A percentile compares a stretch with the other conserved stretches of the same genome.
Evolutionary conservation across 2,888 invertebrate genomes (phyloP).

Genomic region (Sinopyrophorus schimmeli): DNA sequence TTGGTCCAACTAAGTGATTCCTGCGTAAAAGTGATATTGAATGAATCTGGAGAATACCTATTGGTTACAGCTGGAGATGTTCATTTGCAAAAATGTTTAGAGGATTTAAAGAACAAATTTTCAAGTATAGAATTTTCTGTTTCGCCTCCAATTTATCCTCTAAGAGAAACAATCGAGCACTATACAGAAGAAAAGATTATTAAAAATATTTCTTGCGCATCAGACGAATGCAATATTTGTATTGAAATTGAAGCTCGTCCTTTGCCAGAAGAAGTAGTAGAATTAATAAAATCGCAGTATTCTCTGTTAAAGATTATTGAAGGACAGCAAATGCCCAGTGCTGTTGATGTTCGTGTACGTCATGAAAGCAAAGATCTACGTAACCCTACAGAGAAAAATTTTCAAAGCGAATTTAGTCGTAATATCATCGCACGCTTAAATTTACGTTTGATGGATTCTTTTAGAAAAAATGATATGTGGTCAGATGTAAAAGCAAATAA

Average conservation of each 20-base stretch:
- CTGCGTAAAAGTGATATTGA: constrained; percentile 85
- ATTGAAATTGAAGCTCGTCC: constrained; percentile 78
- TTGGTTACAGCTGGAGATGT: constrained; percentile 96
- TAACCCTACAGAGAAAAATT: constrained; percentile 36
- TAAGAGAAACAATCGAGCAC: constrained; percentile 86
- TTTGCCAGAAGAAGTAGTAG: constrained; percentile 71
- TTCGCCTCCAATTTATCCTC: constrained; percentile 95
- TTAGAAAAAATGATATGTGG: constrained; percentile 62
- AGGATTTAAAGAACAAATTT: constrained; percentile 82
- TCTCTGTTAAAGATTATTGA: constrained; percentile 70
- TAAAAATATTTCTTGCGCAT: too few relatives aligned
- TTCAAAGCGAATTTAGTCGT: constrained; percentile 45
- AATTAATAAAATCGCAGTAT: constrained; percentile 70
- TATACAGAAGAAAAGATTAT: too few relatives aligned
- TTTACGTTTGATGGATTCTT: constrained; percentile 63
- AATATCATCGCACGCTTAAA: constrained; percentile 49
- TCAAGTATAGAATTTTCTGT: constrained; percentile 86
- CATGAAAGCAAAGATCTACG: constrained; percentile 5
- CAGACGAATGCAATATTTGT: constrained; percentile 36
- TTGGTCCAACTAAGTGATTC: constrained; percentile 93
- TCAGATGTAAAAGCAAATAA: constrained; percentile 48
- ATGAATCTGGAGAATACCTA: constrained; percentile 94
- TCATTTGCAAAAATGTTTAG: constrained; percentile 93
- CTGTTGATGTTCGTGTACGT: constrained; percentile 12
- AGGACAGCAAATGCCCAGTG: constrained; percentile 44